phyloP scores from a whole-genome alignment of 2,113 vertebrate genomes.

The Myotis brandtii region DNA sequence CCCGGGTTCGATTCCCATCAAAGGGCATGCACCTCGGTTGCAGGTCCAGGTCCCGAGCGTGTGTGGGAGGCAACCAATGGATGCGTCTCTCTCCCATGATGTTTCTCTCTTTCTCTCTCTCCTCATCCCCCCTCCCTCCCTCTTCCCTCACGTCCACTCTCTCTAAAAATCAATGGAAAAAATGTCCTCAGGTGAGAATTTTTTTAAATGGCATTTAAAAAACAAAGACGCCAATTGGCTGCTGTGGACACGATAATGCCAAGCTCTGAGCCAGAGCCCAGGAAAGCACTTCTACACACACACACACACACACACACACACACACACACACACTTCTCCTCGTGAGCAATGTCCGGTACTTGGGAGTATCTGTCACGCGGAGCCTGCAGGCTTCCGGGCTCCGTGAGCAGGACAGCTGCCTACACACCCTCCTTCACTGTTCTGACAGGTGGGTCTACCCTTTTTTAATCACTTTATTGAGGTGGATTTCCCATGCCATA shows the following conservation, averaged over 20 bases:
- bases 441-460: background rate
- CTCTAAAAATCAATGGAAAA: too few relatives aligned
- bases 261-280: background rate
- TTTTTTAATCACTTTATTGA: conserved; percentile 57
- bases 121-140: too few relatives aligned
- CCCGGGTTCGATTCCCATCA: too few relatives aligned
- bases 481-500: conserved; percentile 39
- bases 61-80: too few relatives aligned
- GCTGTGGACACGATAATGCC: background rate
- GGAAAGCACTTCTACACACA: background rate
- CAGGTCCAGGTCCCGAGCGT: too few relatives aligned
- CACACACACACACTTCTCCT: background rate
- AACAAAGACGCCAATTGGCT: background rate
- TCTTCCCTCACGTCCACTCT: too few relatives aligned
- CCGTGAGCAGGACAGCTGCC: background rate
- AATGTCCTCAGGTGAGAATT: too few relatives aligned
- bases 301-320: background rate
- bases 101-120: background rate
- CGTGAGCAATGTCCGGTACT: too few relatives aligned
- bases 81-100: background rate
- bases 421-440: background rate
- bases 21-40: too few relatives aligned
- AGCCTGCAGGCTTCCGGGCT: background rate
- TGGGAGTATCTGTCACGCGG: background rate
- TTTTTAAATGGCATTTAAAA: background rate